Percentiles rank a stretch among this genome's conserved stretches.
phyloP scores from a whole-genome alignment of 2,797 vertebrate genomes.

The Sus cebifrons region DNA sequence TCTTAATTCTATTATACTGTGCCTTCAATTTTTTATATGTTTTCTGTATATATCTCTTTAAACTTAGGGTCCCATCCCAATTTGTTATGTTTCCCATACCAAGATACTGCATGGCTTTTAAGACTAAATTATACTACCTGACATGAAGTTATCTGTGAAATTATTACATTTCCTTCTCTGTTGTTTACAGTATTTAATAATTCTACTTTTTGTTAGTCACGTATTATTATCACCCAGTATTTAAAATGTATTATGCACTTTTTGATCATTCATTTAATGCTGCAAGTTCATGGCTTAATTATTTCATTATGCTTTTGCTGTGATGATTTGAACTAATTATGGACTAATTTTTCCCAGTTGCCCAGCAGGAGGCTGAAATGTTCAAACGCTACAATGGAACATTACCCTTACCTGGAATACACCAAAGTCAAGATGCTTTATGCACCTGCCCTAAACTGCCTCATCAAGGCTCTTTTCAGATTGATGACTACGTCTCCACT shows the following conservation, averaged over 20 bases:
- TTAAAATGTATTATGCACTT: constrained; percentile 38
- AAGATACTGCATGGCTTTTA: constrained; percentile 4
- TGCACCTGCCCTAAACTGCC: constrained; percentile 87
- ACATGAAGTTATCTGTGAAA: constrained; percentile 14
- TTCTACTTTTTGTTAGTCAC: constrained; percentile 48
- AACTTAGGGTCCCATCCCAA: background rate
- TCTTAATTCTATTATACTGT: constrained; percentile 30
- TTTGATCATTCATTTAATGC: constrained; percentile 57
- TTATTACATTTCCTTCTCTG: constrained; percentile 51
- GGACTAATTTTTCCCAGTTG: constrained; percentile 90
- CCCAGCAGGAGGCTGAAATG: constrained; percentile 94
- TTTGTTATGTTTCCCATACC: constrained; percentile 33
- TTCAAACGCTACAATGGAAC: constrained; percentile 89
- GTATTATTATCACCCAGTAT: background rate
- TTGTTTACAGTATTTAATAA: constrained; percentile 3
- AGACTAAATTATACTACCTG: constrained; percentile 24
- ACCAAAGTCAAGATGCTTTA: constrained; percentile 87
- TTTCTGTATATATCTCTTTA: constrained; percentile 27
- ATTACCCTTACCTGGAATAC: constrained; percentile 84
- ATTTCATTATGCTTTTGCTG: constrained; percentile 26
- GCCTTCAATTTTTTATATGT: constrained; percentile 33
- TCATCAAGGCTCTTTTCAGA: constrained; percentile 86
- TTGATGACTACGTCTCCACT: constrained; percentile 91
- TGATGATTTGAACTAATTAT: constrained; percentile 77
- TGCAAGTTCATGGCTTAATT: constrained; percentile 9